Percentiles rank a stretch among this genome's conserved stretches.
These are phyloP conservation scores for Porites australiensis DNA, from an alignment of 64 coral and sea anemone species.

Conservation along the genomic window DNA sequence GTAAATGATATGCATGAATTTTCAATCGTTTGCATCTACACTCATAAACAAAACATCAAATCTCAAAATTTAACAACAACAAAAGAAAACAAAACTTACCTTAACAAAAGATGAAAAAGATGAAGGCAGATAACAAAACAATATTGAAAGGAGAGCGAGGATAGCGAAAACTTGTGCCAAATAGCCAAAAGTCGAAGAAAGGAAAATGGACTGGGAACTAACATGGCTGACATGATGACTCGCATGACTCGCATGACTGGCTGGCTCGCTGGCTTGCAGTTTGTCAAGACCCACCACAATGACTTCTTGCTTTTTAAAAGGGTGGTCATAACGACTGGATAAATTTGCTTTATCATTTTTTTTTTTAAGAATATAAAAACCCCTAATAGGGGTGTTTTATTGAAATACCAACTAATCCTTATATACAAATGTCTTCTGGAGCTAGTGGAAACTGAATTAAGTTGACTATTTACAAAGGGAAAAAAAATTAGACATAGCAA, in stretches of 20 bases:
- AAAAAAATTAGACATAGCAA: slow-evolving; percentile 33
- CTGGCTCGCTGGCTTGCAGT: too few relatives aligned
- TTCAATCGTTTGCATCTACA: background rate
- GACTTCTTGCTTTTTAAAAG: slow-evolving; percentile 49
- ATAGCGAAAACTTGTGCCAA: background rate
- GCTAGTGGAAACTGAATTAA: too few relatives aligned
- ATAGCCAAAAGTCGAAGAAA: background rate
- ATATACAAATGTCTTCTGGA: too few relatives aligned
- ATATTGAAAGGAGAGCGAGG: background rate
- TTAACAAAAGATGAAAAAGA: slow-evolving; percentile 17
- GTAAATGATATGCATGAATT: background rate
- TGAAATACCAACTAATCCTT: too few relatives aligned
- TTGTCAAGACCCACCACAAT: background rate
- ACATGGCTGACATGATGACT: too few relatives aligned
- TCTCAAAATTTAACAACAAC: slow-evolving; percentile 17
- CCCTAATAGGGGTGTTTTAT: too few relatives aligned
- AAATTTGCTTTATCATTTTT: slow-evolving; percentile 20
- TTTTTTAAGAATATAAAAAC: too few relatives aligned
- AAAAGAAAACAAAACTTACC: background rate
- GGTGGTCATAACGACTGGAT: slow-evolving; percentile 14
- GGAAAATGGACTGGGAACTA: too few relatives aligned
- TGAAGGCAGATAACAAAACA: background rate
- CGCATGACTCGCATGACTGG: too few relatives aligned
- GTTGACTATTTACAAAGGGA: too few relatives aligned
- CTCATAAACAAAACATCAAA: slow-evolving; percentile 11